Percentiles rank a stretch among this genome's conserved stretches.
Conservation (phyloP, 2,888 invertebrate genomes). For the Ctenicera cuprea region DNA sequence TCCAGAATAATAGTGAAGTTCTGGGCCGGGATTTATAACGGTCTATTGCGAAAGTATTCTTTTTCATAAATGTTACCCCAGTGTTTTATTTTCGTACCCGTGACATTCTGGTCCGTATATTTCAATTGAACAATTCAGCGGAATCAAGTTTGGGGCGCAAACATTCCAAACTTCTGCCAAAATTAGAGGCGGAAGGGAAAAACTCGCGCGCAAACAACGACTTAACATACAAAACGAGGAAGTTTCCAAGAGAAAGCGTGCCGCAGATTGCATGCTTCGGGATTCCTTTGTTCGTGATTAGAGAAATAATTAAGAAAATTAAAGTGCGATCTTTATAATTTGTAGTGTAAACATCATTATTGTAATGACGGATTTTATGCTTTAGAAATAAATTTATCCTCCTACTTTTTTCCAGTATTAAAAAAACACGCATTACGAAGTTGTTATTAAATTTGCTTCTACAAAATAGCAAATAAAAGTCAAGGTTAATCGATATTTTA, state of each 20-base stretch:
- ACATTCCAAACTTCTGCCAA: constrained; percentile 33
- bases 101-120: constrained; percentile 32
- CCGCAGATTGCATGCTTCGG: constrained; percentile 28
- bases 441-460: not conserved
- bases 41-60: constrained; percentile 51
- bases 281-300: constrained; percentile 35
- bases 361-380: not conserved
- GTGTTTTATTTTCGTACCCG: constrained; percentile 30
- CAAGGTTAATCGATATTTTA: too few relatives aligned
- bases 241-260: constrained; percentile 29
- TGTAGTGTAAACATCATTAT: constrained; percentile 7
- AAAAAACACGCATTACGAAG: not conserved
- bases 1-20: constrained; percentile 53
- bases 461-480: not conserved
- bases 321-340: constrained; percentile 15
- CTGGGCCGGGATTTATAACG: constrained; percentile 48
- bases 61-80: constrained; percentile 47
- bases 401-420: too few relatives aligned
- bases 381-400: too few relatives aligned
- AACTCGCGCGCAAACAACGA: constrained; percentile 22
- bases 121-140: constrained; percentile 33
- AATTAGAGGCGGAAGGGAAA: constrained; percentile 33
- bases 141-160: constrained; percentile 16
- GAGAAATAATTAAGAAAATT: constrained; percentile 37
- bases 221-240: constrained; percentile 40